Base-by-base conservation (phyloP, 1,140 invertebrate genomes). In the Macrobrachium nipponense region DNA sequence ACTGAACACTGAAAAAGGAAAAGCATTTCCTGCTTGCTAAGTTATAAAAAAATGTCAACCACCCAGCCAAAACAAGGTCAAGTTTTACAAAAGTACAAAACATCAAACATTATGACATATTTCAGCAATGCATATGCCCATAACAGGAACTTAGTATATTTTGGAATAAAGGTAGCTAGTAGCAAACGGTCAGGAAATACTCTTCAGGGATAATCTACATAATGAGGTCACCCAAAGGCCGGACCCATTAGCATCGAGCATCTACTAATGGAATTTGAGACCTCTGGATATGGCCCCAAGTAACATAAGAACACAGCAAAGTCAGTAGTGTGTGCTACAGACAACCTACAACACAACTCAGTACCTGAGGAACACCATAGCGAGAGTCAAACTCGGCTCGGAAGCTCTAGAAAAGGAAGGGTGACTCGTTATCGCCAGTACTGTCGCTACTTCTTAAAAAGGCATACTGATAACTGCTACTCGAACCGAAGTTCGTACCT, bases 351-450 rank as follows among this genome's bases (percentile, higher is more conserved):
- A 79, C 84, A 85, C 44, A 66, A 80, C 78, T 80, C 84, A 86
- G 78, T 89, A 92, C 90, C 89, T 93, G 92, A 20, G 92, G 91
- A 82, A 93, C 92, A 88, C 96, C 96, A 93, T 97, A 96, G 91
- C 95, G 95, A 91, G 96, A 96, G 92, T 97, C 96, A 93, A 97
- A 96, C 94, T 98, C 97, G 91, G 96, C 94, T 91, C 96, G 96
- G 93, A 96, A 95, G 94, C 94, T 97, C 96, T 97, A 96, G 90
- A 95, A 94, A 92, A 90, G 92, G 90, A 90, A 86, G 84, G 84
- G 68, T 73, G 76, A 60, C 66, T n/a, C 27, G 68, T 86, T 86
- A 80, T 59, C 51, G 43, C n/a, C 14, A 17, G 64, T 43, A 80
- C 18, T 15, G 51, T 76, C 73, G 51, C 59, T 58, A 76, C 51